Base-by-base conservation (phyloP, 2,113 vertebrate species). In the Chroicocephalus ridibundus region DNA sequence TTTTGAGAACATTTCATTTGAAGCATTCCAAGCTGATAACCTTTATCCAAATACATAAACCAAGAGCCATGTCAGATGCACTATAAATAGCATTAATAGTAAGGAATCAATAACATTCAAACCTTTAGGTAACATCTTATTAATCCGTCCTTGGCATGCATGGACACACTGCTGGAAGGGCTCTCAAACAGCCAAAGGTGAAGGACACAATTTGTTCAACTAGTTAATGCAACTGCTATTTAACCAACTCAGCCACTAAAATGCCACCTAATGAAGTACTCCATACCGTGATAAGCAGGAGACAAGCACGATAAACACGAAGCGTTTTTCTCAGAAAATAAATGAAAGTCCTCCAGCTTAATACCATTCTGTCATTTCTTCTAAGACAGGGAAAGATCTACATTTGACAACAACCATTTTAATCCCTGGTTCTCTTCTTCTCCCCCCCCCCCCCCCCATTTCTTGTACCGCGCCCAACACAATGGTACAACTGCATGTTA, bases 41-140 rank as follows among this genome's bases (percentile, higher is more conserved):
- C 93, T 94, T 82, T 93, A 90, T 54, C 87, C 87, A 94, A 93
- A 97, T 38, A 84, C 82, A 93, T 85, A 74, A 94, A 93, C 26
- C 72, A 82, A 93, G 49, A 88, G 84, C 61, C 68, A 75, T 60
- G 85, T 62, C 90, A 95, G 61, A 95, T 5, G 65, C 60, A 85
- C 62, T 72, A 97, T 93, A 94, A 94, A 95, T 75, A 95, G 94
- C 87, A 93, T 92, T 64, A 84, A 90, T 88, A 81, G 68, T 96
- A 95, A 97, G 84, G 95, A 94, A 97, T 95, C 92, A 68, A 96
- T 94, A 96, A 42, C 94, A 95, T 36, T n/a, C 90, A 75, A 89
- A 97, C 84, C 87, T 96, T 81, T 85, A 96, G 32, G 93, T 82
- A 96, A 69, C 74, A 92, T 93, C 96, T 97, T 91, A 95, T 84